Evolutionary conservation across 2,888 invertebrate species (phyloP).

Genomic region (Plemyria rubiginata): DNA sequence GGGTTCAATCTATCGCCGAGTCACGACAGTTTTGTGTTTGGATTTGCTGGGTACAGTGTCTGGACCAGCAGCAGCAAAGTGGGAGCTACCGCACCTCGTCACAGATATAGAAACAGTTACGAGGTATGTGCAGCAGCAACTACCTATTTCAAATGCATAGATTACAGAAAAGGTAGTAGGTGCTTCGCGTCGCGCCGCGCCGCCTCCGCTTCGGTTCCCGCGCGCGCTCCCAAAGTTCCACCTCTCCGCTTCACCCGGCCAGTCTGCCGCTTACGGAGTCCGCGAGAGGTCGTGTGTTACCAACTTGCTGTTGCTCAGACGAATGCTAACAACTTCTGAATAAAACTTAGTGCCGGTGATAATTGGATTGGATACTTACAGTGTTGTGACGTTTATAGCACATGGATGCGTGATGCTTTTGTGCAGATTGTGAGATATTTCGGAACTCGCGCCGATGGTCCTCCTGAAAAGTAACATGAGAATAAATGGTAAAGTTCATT

Average conservation of each 20-base stretch:
- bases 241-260: conserved; percentile 43
- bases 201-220: conserved; percentile 36
- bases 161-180: conserved; percentile 16
- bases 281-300: conserved; percentile 51
- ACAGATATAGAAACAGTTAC: conserved; percentile 18
- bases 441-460: conserved; percentile 76
- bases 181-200: conserved; percentile 14
- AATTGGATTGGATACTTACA: conserved; percentile 73
- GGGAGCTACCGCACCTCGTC: conserved; percentile 56
- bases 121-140: conserved; percentile 31
- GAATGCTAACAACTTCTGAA: conserved; percentile 63
- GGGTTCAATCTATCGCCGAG: conserved; percentile 64
- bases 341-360: conserved; percentile 66
- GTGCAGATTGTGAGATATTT: conserved; percentile 55
- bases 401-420: conserved; percentile 65
- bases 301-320: conserved; percentile 41
- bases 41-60: conserved; percentile 69
- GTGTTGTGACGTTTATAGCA: conserved; percentile 71
- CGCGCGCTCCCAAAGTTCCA: conserved; percentile 38
- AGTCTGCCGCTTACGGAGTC: conserved; percentile 63
- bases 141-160: conserved; percentile 33
- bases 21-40: conserved; percentile 64
- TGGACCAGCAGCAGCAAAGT: conserved; percentile 49
- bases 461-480: conserved; percentile 83
- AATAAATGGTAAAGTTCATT: conserved; percentile 79